Conservation (phyloP, 2,888 invertebrate genomes). For the Chydorus sphaericus region DNA sequence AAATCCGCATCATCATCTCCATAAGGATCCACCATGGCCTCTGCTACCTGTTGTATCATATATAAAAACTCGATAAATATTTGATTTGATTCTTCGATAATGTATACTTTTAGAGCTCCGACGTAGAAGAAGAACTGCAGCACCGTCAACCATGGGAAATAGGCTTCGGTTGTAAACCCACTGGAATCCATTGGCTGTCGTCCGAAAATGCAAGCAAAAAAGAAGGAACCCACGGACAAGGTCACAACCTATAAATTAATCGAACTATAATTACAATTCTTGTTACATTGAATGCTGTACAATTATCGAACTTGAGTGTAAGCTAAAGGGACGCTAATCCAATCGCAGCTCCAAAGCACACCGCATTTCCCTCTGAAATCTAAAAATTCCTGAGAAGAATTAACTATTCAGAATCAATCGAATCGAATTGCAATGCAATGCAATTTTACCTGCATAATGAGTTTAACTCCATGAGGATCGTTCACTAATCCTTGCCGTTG, state of each 20-base stretch:
- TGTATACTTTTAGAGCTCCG: slow-evolving; percentile 44
- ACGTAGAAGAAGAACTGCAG: slow-evolving; percentile 49
- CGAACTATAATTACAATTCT: background rate
- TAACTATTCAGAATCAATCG: no score
- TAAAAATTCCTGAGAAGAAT: slow-evolving; percentile 35
- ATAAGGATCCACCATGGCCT: slow-evolving; percentile 10
- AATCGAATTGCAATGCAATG: no score
- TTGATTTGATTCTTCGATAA: background rate
- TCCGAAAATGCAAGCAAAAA: slow-evolving; percentile 41
- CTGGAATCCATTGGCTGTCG: slow-evolving; percentile 33
- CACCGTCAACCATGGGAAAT: slow-evolving; percentile 44
- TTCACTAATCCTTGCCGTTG: slow-evolving; percentile 36
- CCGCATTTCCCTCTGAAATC: slow-evolving; percentile 42
- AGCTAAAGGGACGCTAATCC: slow-evolving; percentile 47
- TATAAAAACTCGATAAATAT: background rate
- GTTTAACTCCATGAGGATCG: slow-evolving; percentile 39
- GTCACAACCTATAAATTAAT: slow-evolving; percentile 38
- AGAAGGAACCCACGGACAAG: slow-evolving; percentile 44
- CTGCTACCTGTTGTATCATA: slow-evolving; percentile 4
- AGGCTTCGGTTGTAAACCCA: slow-evolving; percentile 31
- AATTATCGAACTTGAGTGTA: slow-evolving; percentile 38
- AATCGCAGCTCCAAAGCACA: slow-evolving; percentile 44
- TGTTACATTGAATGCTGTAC: background rate
- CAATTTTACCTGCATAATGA: slow-evolving; percentile 40
- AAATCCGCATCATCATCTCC: slow-evolving; percentile 12